A percentile compares a stretch with the other conserved stretches of the same genome.
These are phyloP conservation scores for Charina bottae DNA, from an alignment of 2,113 vertebrate genomes.

Conservation along the genomic window DNA sequence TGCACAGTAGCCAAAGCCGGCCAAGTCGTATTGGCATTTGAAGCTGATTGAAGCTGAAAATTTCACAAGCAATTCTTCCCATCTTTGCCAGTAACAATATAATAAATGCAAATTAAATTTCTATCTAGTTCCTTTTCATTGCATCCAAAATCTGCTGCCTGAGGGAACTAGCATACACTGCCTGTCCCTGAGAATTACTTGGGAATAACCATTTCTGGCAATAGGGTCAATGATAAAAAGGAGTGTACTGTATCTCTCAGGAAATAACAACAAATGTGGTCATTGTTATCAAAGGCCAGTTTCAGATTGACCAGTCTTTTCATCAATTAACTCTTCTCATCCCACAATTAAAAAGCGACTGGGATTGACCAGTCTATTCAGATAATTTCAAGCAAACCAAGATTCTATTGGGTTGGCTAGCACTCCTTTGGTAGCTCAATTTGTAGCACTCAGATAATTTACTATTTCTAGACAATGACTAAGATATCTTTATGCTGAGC, in stretches of 20 bases:
- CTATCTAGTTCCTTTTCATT: not conserved
- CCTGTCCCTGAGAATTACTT: not conserved
- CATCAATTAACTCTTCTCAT: not conserved
- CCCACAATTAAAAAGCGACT: not conserved
- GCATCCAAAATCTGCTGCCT: not conserved
- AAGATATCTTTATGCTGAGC: not conserved
- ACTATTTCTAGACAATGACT: too few relatives aligned
- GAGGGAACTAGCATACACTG: not conserved
- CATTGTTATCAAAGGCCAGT: not conserved
- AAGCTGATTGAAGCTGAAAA: not conserved
- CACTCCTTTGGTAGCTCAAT: not conserved
- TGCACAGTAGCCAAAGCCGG: not conserved
- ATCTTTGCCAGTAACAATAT: not conserved
- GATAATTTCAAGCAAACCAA: not conserved
- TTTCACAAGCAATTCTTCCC: not conserved
- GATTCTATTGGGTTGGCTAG: not conserved
- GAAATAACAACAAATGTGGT: not conserved
- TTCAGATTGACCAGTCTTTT: not conserved
- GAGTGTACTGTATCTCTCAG: not conserved
- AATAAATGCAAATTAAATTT: not conserved
- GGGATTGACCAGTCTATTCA: not conserved
- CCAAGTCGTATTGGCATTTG: not conserved
- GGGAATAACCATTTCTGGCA: not conserved
- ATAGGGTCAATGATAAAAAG: not conserved
- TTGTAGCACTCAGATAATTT: not conserved